phyloP scores from a whole-genome alignment of 2,888 invertebrate species.

The Chaitophorus viminalis region DNA sequence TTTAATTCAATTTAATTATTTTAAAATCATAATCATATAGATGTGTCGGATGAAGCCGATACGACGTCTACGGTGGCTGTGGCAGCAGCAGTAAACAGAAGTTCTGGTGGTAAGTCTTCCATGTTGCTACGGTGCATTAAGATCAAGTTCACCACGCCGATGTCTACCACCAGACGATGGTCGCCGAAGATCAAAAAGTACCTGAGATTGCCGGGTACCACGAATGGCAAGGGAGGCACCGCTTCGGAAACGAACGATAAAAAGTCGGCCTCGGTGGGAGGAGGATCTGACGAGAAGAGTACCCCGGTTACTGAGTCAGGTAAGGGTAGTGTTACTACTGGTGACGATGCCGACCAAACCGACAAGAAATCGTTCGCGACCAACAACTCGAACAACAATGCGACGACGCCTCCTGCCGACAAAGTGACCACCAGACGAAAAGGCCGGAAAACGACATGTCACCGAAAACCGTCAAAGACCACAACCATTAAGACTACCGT shows the following conservation, averaged over 20 bases:
- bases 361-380: background rate
- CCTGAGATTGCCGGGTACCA: background rate
- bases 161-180: slow-evolving; percentile 19
- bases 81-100: background rate
- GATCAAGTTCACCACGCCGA: slow-evolving; percentile 35
- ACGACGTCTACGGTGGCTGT: background rate
- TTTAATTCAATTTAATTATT: no score
- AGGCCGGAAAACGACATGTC: no score
- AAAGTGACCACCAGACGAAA: no score
- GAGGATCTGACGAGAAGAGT: no score
- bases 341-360: background rate
- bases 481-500: background rate
- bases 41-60: background rate
- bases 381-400: no score
- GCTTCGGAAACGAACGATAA: no score
- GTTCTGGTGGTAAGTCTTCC: background rate
- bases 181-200: slow-evolving; percentile 17
- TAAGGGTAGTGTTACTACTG: no score
- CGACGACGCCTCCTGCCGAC: no score
- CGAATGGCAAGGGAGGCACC: background rate
- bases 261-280: no score
- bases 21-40: no score
- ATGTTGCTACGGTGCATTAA: background rate
- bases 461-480: background rate
- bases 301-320: no score